Evolutionary conservation across 1,140 invertebrate species (phyloP), one percentile per base, ranked within the genome.

Genomic region (Ceratoteleas bidentatus): DNA sequence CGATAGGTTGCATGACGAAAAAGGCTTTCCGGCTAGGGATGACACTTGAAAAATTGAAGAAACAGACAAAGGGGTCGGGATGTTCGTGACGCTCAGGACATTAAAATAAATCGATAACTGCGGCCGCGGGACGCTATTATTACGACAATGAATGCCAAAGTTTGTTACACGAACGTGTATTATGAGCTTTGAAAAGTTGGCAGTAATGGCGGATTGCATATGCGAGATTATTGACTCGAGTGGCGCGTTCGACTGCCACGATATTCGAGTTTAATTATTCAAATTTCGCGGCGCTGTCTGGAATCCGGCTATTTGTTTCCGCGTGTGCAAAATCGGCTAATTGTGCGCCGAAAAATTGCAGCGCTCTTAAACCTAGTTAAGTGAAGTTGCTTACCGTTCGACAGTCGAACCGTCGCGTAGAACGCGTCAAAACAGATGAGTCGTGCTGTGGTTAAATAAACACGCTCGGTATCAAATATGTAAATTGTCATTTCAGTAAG

Each of bases 91-190:
- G 47, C 50, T 57, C 34, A 3, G 10, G 15, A 7, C 43, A 69
- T 54, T 68, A 73, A 57, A 68, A 65, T 62, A 68, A 80, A 74
- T 80, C 77, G 64, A 80, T 80, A 49, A 5, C 15, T 9, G 5
- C 32, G 43, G 7, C 43, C 43, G 14, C 14, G 33, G 38, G 11
- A 79, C 50, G 53, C 53, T 65, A 61, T 79, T 79, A 79, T 78
- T 68, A 68, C 40, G 43, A 69, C 69, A 54, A 65, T 45, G 56
- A 62, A 80, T 68, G 64, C 45, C n/a, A 62, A 74, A 80, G 57
- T 74, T 70, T 64, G 57, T 50, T 69, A 49, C 69, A 74, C 64
- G 77, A 81, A 69, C 64, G 69, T 69, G 65, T 66, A 70, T 81
- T 81, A 74, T 38, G 14, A 57, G 50, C 53, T 52, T 49, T 38